phyloP scores from a whole-genome alignment of 1,140 invertebrate species.

The Bombyx mori region DNA sequence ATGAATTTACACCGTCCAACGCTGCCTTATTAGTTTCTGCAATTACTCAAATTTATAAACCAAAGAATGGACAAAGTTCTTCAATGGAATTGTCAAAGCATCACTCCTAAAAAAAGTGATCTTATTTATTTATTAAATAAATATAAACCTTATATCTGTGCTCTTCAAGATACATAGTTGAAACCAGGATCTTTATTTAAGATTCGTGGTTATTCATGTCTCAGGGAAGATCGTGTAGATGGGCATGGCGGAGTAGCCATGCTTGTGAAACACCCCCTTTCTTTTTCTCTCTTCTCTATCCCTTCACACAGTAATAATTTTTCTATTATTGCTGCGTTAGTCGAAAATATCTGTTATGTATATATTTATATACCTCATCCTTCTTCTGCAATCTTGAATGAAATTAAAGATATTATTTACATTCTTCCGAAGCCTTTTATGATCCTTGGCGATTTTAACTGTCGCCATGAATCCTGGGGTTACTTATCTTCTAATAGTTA shows the following conservation, averaged over 20 bases:
- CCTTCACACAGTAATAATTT: background rate
- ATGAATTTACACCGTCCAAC: too few species aligned
- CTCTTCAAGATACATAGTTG: conserved; percentile 18
- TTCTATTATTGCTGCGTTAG: too few species aligned
- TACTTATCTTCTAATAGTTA: too few species aligned
- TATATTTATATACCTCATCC: too few species aligned
- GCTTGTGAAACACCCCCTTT: conserved; percentile 1
- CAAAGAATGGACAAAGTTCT: conserved; percentile 12
- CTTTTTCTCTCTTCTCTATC: background rate
- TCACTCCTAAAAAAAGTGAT: conserved; percentile 12
- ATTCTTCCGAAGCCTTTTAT: too few species aligned
- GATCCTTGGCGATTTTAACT: too few species aligned
- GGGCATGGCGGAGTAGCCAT: conserved; percentile 2
- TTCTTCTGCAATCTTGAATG: too few species aligned
- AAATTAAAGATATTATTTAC: too few species aligned
- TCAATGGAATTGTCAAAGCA: conserved; percentile 20
- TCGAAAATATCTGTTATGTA: too few species aligned
- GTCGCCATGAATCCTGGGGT: too few species aligned
- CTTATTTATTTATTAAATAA: conserved; percentile 15
- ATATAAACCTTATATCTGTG: conserved; percentile 12
- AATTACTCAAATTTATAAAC: background rate
- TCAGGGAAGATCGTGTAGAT: conserved; percentile 16
- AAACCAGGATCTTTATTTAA: conserved; percentile 10
- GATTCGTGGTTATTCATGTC: conserved; percentile 12
- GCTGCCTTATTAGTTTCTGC: background rate